These are phyloP conservation scores for Sorex araneus DNA, from an alignment of 2,113 vertebrate genomes.

Conservation along the genomic window DNA sequence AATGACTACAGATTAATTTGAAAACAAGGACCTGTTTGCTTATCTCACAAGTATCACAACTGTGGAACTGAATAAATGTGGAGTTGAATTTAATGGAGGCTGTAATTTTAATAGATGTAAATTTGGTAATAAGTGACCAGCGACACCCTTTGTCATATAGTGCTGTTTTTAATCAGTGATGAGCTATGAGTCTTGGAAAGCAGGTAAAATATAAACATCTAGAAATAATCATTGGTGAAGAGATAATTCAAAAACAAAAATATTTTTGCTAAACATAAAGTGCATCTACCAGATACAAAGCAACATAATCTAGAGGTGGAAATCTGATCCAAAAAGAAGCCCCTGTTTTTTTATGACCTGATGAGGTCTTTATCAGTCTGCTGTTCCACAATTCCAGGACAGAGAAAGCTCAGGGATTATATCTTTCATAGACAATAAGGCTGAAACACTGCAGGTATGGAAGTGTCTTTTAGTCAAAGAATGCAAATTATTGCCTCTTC, in stretches of 20 bases:
- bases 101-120: not conserved
- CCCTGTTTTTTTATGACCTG: not conserved
- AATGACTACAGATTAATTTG: not conserved
- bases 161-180: not conserved
- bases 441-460: not conserved
- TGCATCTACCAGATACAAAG: not conserved
- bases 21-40: not conserved
- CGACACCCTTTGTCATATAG: not conserved
- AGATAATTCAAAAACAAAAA: not conserved
- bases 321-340: not conserved
- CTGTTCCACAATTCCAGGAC: not conserved
- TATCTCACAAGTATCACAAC: not conserved
- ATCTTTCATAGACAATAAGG: not conserved
- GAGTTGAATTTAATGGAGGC: constrained; percentile 10
- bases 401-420: not conserved
- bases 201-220: not conserved
- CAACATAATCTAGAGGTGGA: constrained; percentile 3
- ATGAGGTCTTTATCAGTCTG: not conserved
- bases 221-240: not conserved
- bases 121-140: not conserved
- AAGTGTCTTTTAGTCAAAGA: not conserved
- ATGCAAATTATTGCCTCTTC: not conserved
- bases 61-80: not conserved
- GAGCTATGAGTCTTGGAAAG: not conserved
- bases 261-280: not conserved